Base-by-base conservation (phyloP, 2,113 vertebrate genomes). In the Bettongia penicillata region DNA sequence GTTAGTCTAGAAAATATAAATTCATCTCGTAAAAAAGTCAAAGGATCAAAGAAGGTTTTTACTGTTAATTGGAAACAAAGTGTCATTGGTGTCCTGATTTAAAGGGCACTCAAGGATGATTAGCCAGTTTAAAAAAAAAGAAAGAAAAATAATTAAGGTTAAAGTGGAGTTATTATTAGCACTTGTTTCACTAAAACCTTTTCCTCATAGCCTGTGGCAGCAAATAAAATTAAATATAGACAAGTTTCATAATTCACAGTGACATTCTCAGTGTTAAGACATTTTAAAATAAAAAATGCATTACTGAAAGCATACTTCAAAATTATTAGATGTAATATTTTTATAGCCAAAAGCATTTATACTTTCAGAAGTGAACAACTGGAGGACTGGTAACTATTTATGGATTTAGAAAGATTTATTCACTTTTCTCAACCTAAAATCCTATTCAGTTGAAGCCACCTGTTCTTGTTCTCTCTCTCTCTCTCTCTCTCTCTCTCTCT, bases 1-100 rank as follows among this genome's bases (percentile, higher is more conserved):
- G 98, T 98, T 99, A 98, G 97, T 97, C 96, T 98, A 97, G 97
- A 98, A 99, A 99, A 98, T 98, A 98, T 98, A 98, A 98, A 98
- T 98, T 98, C 94, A 98, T 98, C 97, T 95, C 96, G 98, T 98
- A 98, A 98, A 98, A 96, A 98, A 98, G 97, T 98, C 97, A 98
- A 98, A 97, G 94, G 97, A 98, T 98, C 97, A 98, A 98, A 98
- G 97, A 95, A 97, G 96, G 95, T 98, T 98, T 98, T 98, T 98
- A 98, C 97, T 98, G 93, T 98, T 98, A 99, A 98, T 98, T 98
- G 98, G 98, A 98, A 98, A 98, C 96, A 98, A 98, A 98, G 98
- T 98, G 97, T 98, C 98, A 98, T 90, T 3, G 0, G 97, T 98
- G 90, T 98, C 97, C 95, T 98, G 97, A 98, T 98, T 98, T 98